Conservation (phyloP, 2,797 vertebrate genomes). For the Dipus sagitta region DNA sequence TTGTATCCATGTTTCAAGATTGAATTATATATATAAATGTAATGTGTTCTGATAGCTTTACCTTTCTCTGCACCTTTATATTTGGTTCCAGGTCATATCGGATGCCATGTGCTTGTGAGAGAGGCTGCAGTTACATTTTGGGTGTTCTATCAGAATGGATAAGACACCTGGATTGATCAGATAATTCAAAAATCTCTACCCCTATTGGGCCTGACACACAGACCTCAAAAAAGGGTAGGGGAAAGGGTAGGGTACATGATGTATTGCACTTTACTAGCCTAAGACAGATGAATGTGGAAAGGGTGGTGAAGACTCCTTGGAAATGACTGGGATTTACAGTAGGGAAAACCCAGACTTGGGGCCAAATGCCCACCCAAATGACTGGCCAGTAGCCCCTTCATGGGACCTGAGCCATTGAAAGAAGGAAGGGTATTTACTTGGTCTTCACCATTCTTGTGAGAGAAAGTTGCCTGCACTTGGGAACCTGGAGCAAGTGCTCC, state of each 20-base stretch:
- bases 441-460: conserved; percentile 12
- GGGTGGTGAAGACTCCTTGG: conserved; percentile 63
- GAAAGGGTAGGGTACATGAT: conserved; percentile 42
- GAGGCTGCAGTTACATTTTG: conserved; percentile 61
- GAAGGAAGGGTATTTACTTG: neutral
- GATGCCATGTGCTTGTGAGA: conserved; percentile 71
- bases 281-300: conserved; percentile 77
- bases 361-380: neutral
- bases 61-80: conserved; percentile 44
- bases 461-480: conserved; percentile 67
- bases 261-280: conserved; percentile 76
- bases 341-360: neutral
- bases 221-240: conserved; percentile 26
- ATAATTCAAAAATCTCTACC: conserved; percentile 65
- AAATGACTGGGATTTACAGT: conserved; percentile 32
- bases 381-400: neutral
- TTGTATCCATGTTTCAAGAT: conserved; percentile 63
- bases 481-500: conserved; percentile 61
- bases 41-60: conserved; percentile 55
- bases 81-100: conserved; percentile 70
- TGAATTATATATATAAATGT: conserved; percentile 67
- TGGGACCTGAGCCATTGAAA: conserved; percentile 11
- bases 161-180: conserved; percentile 53
- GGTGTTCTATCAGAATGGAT: conserved; percentile 67
- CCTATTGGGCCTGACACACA: conserved; percentile 48